Evolutionary conservation across 2,113 vertebrate species (phyloP).

Genomic region (Pseudopipra pipra): DNA sequence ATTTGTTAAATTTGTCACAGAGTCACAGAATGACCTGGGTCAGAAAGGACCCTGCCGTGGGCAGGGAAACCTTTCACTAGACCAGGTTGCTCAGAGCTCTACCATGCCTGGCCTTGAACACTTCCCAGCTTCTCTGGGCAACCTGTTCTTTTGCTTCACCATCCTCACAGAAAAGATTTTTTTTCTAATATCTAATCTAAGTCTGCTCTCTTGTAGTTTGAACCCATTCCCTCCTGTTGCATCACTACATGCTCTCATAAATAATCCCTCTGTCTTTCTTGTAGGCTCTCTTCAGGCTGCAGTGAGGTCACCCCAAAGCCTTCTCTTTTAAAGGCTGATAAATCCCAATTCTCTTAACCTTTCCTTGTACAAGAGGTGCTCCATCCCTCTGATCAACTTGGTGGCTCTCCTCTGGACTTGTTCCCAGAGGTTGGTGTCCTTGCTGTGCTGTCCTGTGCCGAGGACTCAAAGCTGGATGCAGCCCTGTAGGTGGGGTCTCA

Average conservation of each 20-base stretch:
- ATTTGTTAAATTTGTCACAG: not conserved
- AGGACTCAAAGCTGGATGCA: not conserved
- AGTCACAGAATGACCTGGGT: not conserved
- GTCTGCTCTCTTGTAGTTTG: not conserved
- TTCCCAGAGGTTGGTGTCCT: rapidly evolving
- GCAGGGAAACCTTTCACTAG: not conserved
- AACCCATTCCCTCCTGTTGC: not conserved
- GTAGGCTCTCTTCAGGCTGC: not conserved
- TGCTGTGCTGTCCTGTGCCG: not conserved
- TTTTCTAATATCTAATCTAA: not conserved
- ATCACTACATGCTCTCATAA: not conserved
- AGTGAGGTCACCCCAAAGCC: not conserved
- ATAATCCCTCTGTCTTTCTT: not conserved
- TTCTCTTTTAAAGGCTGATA: not conserved
- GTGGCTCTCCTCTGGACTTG: not conserved
- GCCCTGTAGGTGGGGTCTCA: not conserved
- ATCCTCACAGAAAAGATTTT: not conserved
- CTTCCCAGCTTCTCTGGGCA: not conserved
- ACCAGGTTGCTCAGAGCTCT: not conserved
- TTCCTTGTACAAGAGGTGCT: not conserved
- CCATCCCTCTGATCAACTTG: not conserved
- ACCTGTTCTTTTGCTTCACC: not conserved
- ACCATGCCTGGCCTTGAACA: not conserved
- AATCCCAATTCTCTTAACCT: not conserved
- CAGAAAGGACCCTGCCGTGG: not conserved